phyloP scores from a whole-genome alignment of 2,113 vertebrate genomes.

The Sceloporus undulatus region DNA sequence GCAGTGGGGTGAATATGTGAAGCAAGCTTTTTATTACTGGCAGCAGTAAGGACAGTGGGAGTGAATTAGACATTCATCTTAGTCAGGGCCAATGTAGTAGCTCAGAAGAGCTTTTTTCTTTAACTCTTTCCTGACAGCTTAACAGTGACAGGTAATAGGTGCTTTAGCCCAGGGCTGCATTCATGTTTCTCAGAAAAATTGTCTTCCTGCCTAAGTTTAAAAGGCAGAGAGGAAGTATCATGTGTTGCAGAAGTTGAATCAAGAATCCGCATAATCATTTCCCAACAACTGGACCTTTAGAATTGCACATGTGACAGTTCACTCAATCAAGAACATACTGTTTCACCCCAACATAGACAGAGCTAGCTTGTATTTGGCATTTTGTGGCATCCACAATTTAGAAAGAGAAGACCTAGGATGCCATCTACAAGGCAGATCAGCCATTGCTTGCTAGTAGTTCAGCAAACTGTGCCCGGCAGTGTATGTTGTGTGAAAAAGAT shows the following conservation, averaged over 20 bases:
- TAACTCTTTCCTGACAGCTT: constrained; percentile 71
- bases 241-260: constrained; percentile 55
- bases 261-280: constrained; percentile 53
- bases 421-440: constrained; percentile 10
- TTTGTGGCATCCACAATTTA: constrained; percentile 34
- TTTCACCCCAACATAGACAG: constrained; percentile 34
- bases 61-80: constrained; percentile 84
- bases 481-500: constrained; percentile 23
- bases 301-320: constrained; percentile 17
- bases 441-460: not conserved
- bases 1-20: constrained; percentile 76
- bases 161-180: constrained; percentile 68
- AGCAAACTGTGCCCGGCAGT: constrained; percentile 11
- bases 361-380: constrained; percentile 15
- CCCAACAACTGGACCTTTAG: not conserved
- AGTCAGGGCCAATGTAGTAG: constrained; percentile 77
- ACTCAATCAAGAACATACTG: constrained; percentile 54
- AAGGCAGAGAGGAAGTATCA: constrained; percentile 51
- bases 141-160: constrained; percentile 58
- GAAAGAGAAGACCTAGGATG: not conserved
- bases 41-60: constrained; percentile 77
- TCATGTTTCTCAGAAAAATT: constrained; percentile 64
- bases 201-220: constrained; percentile 55
- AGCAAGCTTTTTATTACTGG: constrained; percentile 84
- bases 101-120: constrained; percentile 70